Evolutionary conservation across 2,888 invertebrate genomes (phyloP), one percentile per base, ranked within the genome.

Genomic region (Morpho deidamia): DNA sequence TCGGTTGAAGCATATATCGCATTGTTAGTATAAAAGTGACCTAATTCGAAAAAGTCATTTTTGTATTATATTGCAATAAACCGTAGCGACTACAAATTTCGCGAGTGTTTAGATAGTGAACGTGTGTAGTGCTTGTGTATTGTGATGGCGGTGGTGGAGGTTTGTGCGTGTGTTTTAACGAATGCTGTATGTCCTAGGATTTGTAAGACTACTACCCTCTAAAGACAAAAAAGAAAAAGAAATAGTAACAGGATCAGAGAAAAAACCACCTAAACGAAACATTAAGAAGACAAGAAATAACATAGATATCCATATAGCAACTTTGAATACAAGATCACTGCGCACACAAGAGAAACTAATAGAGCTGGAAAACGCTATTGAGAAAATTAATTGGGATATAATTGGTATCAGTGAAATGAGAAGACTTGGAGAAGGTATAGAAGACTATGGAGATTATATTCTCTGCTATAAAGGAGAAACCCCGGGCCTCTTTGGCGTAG

Each of bases 341-440:
- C 23, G 32, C 23, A 23, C 43, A 10, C 23, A 23, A 43, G 43
- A 43, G 9, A 51, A 43, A 23, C 43, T 14, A 52, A 23, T 32
- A 0, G 48, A 48, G 34, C 14, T 48, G n/a, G 41, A 41, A 41
- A 39, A 8, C n/a, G 34, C 48, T 10, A 32, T 41, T 7, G 8
- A 40, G n/a, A 11, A 44, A 11, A 23, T 51, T 7, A 44, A 44
- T 4, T 51, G 39, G 38, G 44, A 51, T 32, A 50, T 43, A 4
- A 11, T 51, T 14, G 51, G 44, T 4, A 39, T 51, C 11, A 44
- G 51, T 11, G 51, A 51, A 39, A 34, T 51, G 39, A 44, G 51
- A 38, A 44, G 44, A 51, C 9, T 33, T 11, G 44, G 32, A 11
- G 51, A 51, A 44, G 11, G 9, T 11, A 51, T 55, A 34, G 46